Base-by-base conservation (phyloP, 2,888 invertebrate species). In the Meandrusa payeni region DNA sequence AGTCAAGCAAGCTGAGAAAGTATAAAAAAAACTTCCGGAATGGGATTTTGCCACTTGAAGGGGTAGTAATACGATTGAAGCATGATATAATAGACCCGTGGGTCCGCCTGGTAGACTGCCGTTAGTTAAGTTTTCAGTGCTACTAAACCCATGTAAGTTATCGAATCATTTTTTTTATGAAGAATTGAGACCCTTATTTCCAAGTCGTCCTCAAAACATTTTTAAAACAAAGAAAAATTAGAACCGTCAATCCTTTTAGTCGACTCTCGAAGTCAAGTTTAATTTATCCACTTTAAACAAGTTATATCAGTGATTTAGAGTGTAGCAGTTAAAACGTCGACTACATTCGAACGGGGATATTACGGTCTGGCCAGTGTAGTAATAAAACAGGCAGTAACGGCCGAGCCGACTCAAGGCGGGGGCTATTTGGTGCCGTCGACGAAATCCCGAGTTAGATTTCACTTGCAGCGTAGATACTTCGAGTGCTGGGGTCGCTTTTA, bases 331-430 rank as follows among this genome's bases (percentile, higher is more conserved):
- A 32, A 43, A 37, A 10, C 43, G 43, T 38, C 31, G 32, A 43
- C 43, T 43, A 38, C 27, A 37, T 43, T 43, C 24, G 43, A 37
- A 31, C 42, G 42, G 31, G 37, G 27, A 43, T 43, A 43, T 43
- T 43, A 43, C 43, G 37, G 37, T 37, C 37, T 38, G 43, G 43
- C 13, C 37, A 32, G 43, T 22, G 22, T 31, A 43, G 43, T 38
- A 43, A 43, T 43, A 38, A 43, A 43, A 38, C 37, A 43, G 31
- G 26, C 37, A 43, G 43, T 43, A 43, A 43, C 27, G 20, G 43
- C 43, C 5, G 20, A 10, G 37, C 20, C 43, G 38, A 38, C 43
- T 43, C 31, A 26, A 32, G 32, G 37, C 42, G 37, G 43, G 38
- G 38, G 43, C 37, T 38, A 43, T 43, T 43, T 37, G 38, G 20